A percentile compares a stretch with the other conserved stretches of the same genome.
Evolutionary conservation across 2,888 invertebrate species (phyloP).

Genomic region (Ennomos erosarius): DNA sequence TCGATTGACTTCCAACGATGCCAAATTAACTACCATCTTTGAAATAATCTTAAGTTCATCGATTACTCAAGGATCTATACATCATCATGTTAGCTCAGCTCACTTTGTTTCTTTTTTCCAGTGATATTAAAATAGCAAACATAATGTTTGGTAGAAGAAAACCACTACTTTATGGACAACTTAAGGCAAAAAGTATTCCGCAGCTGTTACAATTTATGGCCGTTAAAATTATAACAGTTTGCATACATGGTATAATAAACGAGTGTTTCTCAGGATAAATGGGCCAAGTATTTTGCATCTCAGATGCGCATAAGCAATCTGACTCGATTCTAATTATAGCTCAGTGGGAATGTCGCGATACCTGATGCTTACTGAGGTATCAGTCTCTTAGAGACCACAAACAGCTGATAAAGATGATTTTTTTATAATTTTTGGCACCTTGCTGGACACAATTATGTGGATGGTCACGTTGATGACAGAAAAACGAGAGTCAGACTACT

Average conservation of each 20-base stretch:
- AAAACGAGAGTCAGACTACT: too few relatives aligned
- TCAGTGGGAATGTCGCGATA: constrained; percentile 57
- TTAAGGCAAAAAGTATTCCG: constrained; percentile 16
- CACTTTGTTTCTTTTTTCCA: neutral
- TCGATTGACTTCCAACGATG: constrained; percentile 26
- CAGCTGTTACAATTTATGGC: constrained; percentile 28
- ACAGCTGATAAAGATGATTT: constrained; percentile 14
- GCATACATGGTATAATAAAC: constrained; percentile 41
- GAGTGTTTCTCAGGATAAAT: constrained; percentile 51
- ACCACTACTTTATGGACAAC: constrained; percentile 12
- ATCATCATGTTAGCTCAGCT: neutral
- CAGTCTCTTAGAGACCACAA: constrained; percentile 36
- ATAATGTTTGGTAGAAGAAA: constrained; percentile 12
- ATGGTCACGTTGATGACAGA: too few relatives aligned
- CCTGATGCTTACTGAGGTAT: constrained; percentile 57
- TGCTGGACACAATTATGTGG: too few relatives aligned
- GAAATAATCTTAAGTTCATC: neutral
- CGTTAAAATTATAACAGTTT: constrained; percentile 31
- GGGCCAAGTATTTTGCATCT: constrained; percentile 68
- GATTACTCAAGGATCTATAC: neutral
- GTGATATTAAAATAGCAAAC: neutral
- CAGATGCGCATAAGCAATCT: constrained; percentile 66
- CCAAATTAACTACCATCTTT: constrained; percentile 24
- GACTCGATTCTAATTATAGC: constrained; percentile 71
- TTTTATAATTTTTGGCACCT: constrained; percentile 1